phyloP scores from a whole-genome alignment of 2,797 vertebrate genomes.

The Catamblyrhynchus diadema region DNA sequence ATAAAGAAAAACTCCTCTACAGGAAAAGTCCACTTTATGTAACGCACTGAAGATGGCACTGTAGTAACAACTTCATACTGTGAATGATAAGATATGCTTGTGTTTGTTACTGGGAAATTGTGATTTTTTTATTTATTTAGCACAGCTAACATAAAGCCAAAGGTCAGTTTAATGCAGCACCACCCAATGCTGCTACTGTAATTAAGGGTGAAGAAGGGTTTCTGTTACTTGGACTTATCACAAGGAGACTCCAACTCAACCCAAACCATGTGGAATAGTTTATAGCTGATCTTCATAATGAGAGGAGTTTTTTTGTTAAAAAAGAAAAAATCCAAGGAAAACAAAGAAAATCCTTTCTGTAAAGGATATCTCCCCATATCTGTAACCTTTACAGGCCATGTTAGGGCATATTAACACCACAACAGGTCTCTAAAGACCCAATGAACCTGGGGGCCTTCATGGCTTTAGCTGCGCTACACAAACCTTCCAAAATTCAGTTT shows the following conservation, averaged over 20 bases:
- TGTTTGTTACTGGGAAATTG: slow-evolving; percentile 45
- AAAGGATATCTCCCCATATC: neutral
- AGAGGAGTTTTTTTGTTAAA: neutral
- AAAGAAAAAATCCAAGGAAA: neutral
- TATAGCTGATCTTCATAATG: neutral
- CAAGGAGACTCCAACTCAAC: slow-evolving; percentile 1
- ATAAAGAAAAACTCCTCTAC: slow-evolving; percentile 26
- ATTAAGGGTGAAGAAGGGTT: slow-evolving; percentile 10
- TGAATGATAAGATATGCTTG: slow-evolving; percentile 28
- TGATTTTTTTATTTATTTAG: slow-evolving; percentile 38
- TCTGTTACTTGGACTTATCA: slow-evolving; percentile 13
- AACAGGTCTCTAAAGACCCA: neutral
- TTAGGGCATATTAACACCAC: neutral
- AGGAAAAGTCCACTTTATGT: slow-evolving; percentile 41
- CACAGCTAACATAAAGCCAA: neutral
- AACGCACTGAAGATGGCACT: slow-evolving; percentile 76
- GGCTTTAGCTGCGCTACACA: neutral
- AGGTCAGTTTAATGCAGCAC: slow-evolving; percentile 24
- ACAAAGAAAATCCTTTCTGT: neutral
- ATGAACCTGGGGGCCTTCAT: neutral
- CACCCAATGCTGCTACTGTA: neutral
- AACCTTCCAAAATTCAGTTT: neutral
- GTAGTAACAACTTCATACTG: slow-evolving; percentile 65
- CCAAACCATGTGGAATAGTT: neutral
- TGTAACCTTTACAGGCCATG: neutral